These are phyloP conservation scores for Ciconia stormi DNA, from an alignment of 2,113 vertebrate genomes.

Conservation along the genomic window DNA sequence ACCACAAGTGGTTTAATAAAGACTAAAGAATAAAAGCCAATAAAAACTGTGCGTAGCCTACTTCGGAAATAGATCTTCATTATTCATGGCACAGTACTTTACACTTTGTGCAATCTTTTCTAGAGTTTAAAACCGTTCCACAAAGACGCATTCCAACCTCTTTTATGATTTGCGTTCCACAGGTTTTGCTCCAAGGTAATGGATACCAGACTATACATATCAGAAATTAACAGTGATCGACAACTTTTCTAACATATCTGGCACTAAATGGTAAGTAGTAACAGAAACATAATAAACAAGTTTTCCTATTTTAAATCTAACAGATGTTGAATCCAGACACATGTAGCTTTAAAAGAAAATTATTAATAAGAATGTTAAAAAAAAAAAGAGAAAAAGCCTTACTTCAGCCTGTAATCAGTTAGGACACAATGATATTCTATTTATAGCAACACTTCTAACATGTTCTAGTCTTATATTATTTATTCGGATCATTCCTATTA, in stretches of 20 bases:
- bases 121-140: neutral
- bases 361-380: neutral
- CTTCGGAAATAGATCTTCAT: neutral
- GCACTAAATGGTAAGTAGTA: neutral
- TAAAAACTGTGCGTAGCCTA: neutral
- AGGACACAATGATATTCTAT: slow-evolving; percentile 50
- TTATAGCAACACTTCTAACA: slow-evolving; percentile 69
- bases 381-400: neutral
- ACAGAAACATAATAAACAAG: neutral
- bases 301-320: neutral
- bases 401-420: slow-evolving; percentile 60
- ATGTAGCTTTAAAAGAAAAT: slow-evolving; percentile 37
- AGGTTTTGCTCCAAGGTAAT: slow-evolving; percentile 29
- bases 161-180: neutral
- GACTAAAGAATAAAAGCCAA: neutral
- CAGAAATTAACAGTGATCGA: neutral
- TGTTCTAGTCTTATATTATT: slow-evolving; percentile 68
- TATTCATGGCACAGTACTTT: neutral
- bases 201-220: neutral
- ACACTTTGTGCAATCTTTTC: neutral
- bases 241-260: neutral
- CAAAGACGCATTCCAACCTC: neutral
- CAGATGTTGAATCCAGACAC: slow-evolving; percentile 1
- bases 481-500: slow-evolving; percentile 67
- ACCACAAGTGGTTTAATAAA: neutral